Evolutionary conservation across 1,140 invertebrate genomes (phyloP).

Genomic region (Leptinotarsa lineolata): DNA sequence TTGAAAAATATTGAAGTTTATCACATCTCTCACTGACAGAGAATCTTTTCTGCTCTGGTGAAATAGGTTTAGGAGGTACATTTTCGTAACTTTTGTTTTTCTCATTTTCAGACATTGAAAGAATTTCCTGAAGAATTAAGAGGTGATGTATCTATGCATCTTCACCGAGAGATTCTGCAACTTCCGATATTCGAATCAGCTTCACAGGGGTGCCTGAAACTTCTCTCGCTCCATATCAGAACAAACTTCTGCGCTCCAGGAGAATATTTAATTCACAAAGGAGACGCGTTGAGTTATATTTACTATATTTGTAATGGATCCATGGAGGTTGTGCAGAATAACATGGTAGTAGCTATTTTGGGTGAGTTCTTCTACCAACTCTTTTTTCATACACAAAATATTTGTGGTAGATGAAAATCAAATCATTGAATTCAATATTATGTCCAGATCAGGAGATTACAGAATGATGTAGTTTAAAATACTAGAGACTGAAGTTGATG

Average conservation of each 20-base stretch:
- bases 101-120: conserved; percentile 77
- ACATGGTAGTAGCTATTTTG: conserved; percentile 97
- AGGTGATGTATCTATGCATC: conserved; percentile 93
- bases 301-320: conserved; percentile 97
- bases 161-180: conserved; percentile 92
- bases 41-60: too few species aligned
- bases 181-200: conserved; percentile 92
- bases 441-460: too few species aligned
- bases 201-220: conserved; percentile 86
- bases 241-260: conserved; percentile 95
- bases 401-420: too few species aligned
- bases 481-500: too few species aligned
- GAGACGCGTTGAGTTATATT: conserved; percentile 93
- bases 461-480: too few species aligned
- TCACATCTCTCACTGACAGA: too few species aligned
- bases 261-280: conserved; percentile 95
- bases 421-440: too few species aligned
- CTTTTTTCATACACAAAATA: too few species aligned
- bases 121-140: conserved; percentile 95
- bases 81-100: neutral
- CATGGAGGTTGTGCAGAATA: conserved; percentile 97
- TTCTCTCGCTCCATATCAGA: conserved; percentile 86
- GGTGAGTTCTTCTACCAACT: conserved; percentile 63
- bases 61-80: too few species aligned
- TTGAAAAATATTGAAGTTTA: too few species aligned